These are phyloP conservation scores for Mustela lutreola DNA, from an alignment of 2,113 vertebrate genomes.

Conservation along the genomic window DNA sequence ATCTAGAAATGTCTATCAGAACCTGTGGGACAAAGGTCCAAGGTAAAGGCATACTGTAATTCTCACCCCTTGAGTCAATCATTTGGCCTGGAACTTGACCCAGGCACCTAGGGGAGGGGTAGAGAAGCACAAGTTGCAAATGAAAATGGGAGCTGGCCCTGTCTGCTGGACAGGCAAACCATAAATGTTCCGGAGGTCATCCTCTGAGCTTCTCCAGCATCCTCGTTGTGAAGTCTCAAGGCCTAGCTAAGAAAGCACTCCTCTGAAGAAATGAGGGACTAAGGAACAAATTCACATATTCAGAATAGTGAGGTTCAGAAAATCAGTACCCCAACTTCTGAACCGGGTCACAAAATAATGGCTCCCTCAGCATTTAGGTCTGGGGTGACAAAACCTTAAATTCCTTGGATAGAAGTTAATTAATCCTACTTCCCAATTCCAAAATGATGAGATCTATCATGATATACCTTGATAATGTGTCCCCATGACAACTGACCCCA, in stretches of 20 bases:
- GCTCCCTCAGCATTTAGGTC: neutral
- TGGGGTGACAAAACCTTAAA: neutral
- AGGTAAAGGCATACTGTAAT: neutral
- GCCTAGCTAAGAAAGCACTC: neutral
- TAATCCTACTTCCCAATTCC: neutral
- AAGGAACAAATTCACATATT: neutral
- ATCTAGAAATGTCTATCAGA: neutral
- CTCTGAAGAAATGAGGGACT: neutral
- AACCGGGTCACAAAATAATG: neutral
- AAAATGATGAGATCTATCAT: neutral
- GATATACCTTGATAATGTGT: neutral
- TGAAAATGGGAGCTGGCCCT: neutral
- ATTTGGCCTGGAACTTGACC: neutral
- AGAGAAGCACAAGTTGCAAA: neutral
- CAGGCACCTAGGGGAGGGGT: neutral
- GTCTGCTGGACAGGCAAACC: too few relatives aligned
- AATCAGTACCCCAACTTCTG: neutral
- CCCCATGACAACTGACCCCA: neutral
- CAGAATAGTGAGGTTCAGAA: neutral
- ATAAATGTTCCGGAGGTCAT: too few relatives aligned
- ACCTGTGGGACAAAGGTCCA: neutral
- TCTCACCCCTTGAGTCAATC: rapidly evolving
- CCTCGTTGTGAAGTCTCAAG: neutral
- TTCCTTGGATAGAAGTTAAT: neutral
- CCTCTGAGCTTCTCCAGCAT: neutral